Percentiles rank a stretch among this genome's conserved stretches.
Conservation (phyloP, 2,797 vertebrate genomes). For the Champsocephalus gunnari region DNA sequence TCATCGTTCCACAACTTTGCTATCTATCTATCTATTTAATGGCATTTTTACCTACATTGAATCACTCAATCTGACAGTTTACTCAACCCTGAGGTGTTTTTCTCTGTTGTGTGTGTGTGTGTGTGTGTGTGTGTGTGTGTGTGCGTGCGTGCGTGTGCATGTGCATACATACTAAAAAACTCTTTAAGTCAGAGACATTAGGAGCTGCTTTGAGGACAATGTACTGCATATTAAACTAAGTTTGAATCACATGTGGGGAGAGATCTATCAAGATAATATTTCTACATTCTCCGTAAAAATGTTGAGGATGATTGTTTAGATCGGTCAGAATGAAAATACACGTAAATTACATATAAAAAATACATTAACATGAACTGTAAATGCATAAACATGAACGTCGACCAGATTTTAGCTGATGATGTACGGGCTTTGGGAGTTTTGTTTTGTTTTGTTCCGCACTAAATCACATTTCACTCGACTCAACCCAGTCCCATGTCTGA, state of each 20-base stretch:
- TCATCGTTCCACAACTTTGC: neutral
- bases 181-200: slow-evolving; percentile 21
- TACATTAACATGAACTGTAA: neutral
- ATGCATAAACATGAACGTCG: slow-evolving; percentile 6
- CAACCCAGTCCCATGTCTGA: slow-evolving; percentile 3
- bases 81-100: neutral
- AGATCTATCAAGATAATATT: slow-evolving; percentile 31
- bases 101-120: no score
- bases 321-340: neutral
- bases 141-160: neutral
- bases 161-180: neutral
- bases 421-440: slow-evolving; percentile 25
- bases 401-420: neutral
- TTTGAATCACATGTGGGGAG: neutral
- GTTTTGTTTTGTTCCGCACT: slow-evolving; percentile 13
- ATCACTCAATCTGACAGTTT: slow-evolving; percentile 19
- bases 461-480: slow-evolving; percentile 31
- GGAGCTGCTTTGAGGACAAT: neutral
- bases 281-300: neutral
- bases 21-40: no score
- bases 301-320: neutral
- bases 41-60: neutral
- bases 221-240: slow-evolving; percentile 17
- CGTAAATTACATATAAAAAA: neutral
- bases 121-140: no score